A percentile compares a stretch with the other conserved stretches of the same genome.
These are phyloP conservation scores for Castor canadensis DNA, from an alignment of 2,113 vertebrate genomes.

Conservation along the genomic window DNA sequence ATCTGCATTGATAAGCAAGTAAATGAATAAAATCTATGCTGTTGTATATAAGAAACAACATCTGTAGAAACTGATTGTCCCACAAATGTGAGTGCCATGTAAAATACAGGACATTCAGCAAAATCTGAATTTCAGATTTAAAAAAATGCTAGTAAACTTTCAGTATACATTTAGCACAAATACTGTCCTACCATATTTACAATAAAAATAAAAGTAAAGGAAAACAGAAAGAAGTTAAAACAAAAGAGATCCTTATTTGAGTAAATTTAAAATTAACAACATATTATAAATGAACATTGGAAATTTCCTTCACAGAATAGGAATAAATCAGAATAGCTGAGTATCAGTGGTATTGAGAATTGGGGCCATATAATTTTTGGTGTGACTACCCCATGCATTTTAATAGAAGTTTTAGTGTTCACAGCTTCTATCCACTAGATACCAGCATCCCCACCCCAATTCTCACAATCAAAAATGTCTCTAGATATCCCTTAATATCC, in stretches of 20 bases:
- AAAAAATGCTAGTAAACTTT: not conserved
- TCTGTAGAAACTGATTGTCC: not conserved
- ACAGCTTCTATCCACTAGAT: not conserved
- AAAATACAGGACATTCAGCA: not conserved
- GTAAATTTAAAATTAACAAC: not conserved
- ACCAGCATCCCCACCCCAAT: not conserved
- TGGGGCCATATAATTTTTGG: no score
- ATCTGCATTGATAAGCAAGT: not conserved
- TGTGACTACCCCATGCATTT: rapidly evolving
- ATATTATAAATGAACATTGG: not conserved
- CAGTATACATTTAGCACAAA: not conserved
- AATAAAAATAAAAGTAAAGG: not conserved
- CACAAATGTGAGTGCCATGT: not conserved
- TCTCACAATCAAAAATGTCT: not conserved
- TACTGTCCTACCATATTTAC: no score
- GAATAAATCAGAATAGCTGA: not conserved
- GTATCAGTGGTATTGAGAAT: not conserved
- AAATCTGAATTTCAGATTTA: not conserved
- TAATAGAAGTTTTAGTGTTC: not conserved
- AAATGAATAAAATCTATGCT: not conserved
- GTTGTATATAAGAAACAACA: not conserved
- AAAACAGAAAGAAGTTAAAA: not conserved
- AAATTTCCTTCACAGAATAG: not conserved
- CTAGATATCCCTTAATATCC: not conserved
- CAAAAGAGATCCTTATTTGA: not conserved